phyloP scores from a whole-genome alignment of 2,797 vertebrate species.

The Chromis chromis region DNA sequence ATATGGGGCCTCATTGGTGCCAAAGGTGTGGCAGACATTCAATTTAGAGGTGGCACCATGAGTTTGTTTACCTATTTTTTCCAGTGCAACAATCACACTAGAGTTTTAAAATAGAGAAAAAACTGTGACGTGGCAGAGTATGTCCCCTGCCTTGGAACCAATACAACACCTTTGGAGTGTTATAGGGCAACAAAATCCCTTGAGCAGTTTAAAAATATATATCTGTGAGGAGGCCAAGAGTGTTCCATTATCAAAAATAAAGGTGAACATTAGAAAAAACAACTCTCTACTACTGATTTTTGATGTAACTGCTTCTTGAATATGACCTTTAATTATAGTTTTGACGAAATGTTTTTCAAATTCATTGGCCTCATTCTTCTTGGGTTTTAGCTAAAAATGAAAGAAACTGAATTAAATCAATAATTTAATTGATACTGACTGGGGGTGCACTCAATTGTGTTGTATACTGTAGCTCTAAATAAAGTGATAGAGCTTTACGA shows the following conservation, averaged over 20 bases:
- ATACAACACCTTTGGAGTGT: not conserved
- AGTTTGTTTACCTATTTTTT: not conserved
- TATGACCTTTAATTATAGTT: not conserved
- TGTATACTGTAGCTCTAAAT: not conserved
- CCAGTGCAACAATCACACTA: not conserved
- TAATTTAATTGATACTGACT: too few species aligned
- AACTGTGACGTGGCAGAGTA: not conserved
- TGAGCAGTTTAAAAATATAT: not conserved
- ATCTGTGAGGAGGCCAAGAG: not conserved
- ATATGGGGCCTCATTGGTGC: not conserved
- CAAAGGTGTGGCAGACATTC: not conserved
- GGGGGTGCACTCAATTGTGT: not conserved
- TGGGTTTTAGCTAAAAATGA: not conserved
- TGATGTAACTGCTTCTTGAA: not conserved
- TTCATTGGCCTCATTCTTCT: not conserved
- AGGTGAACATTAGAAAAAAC: not conserved
- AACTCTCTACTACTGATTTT: not conserved
- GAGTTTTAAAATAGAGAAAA: not conserved
- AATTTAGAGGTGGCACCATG: too few species aligned
- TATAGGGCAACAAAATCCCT: not conserved
- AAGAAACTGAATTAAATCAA: too few species aligned
- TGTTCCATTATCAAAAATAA: not conserved
- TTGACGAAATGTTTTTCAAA: not conserved
- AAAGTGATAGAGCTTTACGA: slow-evolving; percentile 3
- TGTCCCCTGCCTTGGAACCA: not conserved